Evolutionary conservation across 1,140 invertebrate genomes (phyloP), one percentile per base, ranked within the genome.

Genomic region (Zaprionus inermis): DNA sequence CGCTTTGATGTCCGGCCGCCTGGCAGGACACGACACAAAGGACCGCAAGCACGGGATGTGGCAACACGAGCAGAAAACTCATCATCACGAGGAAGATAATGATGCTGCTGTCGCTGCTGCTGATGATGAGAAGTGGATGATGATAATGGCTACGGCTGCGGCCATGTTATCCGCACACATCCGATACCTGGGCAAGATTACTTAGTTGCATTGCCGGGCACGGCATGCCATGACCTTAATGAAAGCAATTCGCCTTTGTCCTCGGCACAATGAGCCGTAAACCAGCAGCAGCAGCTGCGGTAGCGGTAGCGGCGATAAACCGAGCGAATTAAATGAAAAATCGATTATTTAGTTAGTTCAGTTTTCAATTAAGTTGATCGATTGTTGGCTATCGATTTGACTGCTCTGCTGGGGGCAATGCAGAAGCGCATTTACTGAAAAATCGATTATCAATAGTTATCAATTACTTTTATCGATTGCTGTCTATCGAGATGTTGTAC

Each of bases 241-340:
- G 64, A 68, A 73, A 68, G 65, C 65, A 60, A 30, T 60, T 22
- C 51, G 57, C 71, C 64, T 49, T 68, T 73, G 71, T 68, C 56
- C 57, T 32, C 16, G 34, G 61, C 69, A 72, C 60, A 71, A 65
- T 65, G 69, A 72, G 54, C 70, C 58, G 70, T 66, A 66, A 72
- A 67, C 49, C 54, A 58, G 30, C 51, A 54, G 34, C 63, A 67
- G 52, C 63, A 72, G 49, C 55, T 28, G 18, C 51, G 24, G 44
- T 30, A 51, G 46, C 20, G n/a, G 38, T n/a, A 36, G 34, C 34
- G 10, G 4, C 32, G 10, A 9, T 11, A 7, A 11, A 32, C 32
- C 6, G 24, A 49, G 44, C 18, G 44, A 22, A 49, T 49, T 49
- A 49, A 49, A 18, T 20, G 16, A 49, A 28, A 49, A 49, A 49